These are phyloP conservation scores for Drosophila mayri DNA, from an alignment of 1,140 invertebrate genomes.

Conservation along the genomic window DNA sequence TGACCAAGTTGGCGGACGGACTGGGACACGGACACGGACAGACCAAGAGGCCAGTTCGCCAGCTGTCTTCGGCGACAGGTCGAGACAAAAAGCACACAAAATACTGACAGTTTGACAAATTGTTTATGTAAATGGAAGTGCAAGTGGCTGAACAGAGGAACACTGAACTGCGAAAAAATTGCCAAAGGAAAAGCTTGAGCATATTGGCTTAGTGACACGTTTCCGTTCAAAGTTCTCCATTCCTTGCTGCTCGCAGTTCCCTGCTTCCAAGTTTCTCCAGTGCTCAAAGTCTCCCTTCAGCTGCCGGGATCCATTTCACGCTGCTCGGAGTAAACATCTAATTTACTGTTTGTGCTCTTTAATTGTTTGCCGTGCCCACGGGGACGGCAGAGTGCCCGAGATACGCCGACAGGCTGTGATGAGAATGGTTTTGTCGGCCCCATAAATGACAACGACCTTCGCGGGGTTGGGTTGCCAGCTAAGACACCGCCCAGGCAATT, in stretches of 20 bases:
- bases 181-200: slow-evolving; percentile 54
- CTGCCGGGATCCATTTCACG: slow-evolving; percentile 31
- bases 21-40: background rate
- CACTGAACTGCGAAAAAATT: slow-evolving; percentile 18
- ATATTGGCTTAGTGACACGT: slow-evolving; percentile 57
- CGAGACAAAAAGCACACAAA: slow-evolving; percentile 70
- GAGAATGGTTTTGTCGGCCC: slow-evolving; percentile 50
- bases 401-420: slow-evolving; percentile 29
- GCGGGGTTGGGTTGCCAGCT: background rate
- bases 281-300: slow-evolving; percentile 1
- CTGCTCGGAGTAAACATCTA: slow-evolving; percentile 63
- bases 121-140: slow-evolving; percentile 77
- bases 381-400: slow-evolving; percentile 28
- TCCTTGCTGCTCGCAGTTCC: background rate
- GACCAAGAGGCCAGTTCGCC: slow-evolving; percentile 1
- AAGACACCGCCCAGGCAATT: slow-evolving; percentile 57
- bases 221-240: slow-evolving; percentile 4
- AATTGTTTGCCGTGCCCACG: slow-evolving; percentile 57
- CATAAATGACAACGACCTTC: slow-evolving; percentile 59
- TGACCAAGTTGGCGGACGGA: slow-evolving; percentile 36
- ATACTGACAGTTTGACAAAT: slow-evolving; percentile 78
- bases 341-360: slow-evolving; percentile 68
- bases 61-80: slow-evolving; percentile 65
- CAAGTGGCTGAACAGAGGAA: slow-evolving; percentile 36
- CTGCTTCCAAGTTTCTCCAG: slow-evolving; percentile 2